Conservation (phyloP, 1,140 invertebrate species). For the Listronotus oregonensis region DNA sequence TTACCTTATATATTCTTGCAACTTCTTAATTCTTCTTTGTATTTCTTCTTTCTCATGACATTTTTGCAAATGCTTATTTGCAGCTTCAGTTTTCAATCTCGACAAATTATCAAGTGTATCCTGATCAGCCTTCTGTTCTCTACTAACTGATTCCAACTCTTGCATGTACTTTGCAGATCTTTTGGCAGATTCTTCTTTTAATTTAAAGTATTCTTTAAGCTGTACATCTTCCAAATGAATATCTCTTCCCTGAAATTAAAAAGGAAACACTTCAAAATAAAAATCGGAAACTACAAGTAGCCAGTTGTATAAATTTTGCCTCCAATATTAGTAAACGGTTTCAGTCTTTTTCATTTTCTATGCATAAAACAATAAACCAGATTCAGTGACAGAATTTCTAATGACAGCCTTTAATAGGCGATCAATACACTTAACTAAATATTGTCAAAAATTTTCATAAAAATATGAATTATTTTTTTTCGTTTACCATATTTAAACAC, state of each 20-base stretch:
- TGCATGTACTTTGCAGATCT: slow-evolving; percentile 87
- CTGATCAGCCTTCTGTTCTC: slow-evolving; percentile 98
- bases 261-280: too few species aligned
- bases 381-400: too few species aligned
- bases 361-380: too few species aligned
- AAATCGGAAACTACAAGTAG: too few species aligned
- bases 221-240: slow-evolving; percentile 93
- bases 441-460: too few species aligned
- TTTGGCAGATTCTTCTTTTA: slow-evolving; percentile 96
- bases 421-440: too few species aligned
- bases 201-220: slow-evolving; percentile 90
- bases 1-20: slow-evolving; percentile 88
- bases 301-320: too few species aligned
- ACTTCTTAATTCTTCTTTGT: slow-evolving; percentile 89
- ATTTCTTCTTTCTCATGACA: slow-evolving; percentile 93
- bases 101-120: slow-evolving; percentile 92
- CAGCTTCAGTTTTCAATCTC: slow-evolving; percentile 85
- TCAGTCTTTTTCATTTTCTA: too few species aligned
- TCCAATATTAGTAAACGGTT: too few species aligned
- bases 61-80: slow-evolving; percentile 87
- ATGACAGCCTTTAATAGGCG: too few species aligned
- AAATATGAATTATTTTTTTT: too few species aligned
- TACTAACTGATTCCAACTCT: slow-evolving; percentile 91
- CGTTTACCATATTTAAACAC: too few species aligned
- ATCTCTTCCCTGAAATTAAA: slow-evolving; percentile 57